phyloP scores from a whole-genome alignment of 2,888 invertebrate genomes.

The Trissoscelio sp. region DNA sequence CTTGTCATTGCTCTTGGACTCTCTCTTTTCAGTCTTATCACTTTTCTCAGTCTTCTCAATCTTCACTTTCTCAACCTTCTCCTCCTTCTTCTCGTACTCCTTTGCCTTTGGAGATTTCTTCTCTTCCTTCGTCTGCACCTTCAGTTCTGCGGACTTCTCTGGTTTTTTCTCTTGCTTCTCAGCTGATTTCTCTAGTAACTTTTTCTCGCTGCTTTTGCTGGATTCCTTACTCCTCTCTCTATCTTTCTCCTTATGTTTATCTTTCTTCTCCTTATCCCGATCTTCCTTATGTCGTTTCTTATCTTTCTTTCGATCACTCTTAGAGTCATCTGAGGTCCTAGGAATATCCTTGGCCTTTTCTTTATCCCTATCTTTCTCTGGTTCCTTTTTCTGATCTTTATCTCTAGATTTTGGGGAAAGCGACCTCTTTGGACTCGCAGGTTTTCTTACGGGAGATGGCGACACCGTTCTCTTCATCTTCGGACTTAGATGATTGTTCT shows the following conservation, averaged over 20 bases:
- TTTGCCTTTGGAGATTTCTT: slow-evolving; percentile 77
- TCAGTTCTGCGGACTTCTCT: slow-evolving; percentile 70
- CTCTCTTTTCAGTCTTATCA: slow-evolving; percentile 80
- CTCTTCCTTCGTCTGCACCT: slow-evolving; percentile 79
- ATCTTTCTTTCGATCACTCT: slow-evolving; percentile 84
- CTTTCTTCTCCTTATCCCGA: slow-evolving; percentile 85
- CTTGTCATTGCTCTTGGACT: slow-evolving; percentile 77
- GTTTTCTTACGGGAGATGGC: slow-evolving; percentile 80
- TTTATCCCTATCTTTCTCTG: slow-evolving; percentile 84
- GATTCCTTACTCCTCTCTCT: slow-evolving; percentile 85
- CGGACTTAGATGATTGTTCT: slow-evolving; percentile 78
- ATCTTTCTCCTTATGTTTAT: slow-evolving; percentile 83
- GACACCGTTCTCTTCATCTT: slow-evolving; percentile 77
- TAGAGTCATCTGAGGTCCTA: slow-evolving; percentile 84
- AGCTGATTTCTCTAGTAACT: slow-evolving; percentile 80
- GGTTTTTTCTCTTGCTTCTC: slow-evolving; percentile 86
- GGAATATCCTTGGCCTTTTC: slow-evolving; percentile 81
- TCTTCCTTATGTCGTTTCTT: slow-evolving; percentile 85
- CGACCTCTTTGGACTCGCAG: slow-evolving; percentile 77
- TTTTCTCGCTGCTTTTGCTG: slow-evolving; percentile 83
- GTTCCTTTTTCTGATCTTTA: slow-evolving; percentile 80
- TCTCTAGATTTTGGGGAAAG: slow-evolving; percentile 80
- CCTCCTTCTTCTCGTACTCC: slow-evolving; percentile 80
- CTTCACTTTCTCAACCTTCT: slow-evolving; percentile 73
- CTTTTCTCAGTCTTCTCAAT: slow-evolving; percentile 78